Evolutionary conservation across 2,797 vertebrate genomes (phyloP).

Genomic region (Potorous gilbertii): DNA sequence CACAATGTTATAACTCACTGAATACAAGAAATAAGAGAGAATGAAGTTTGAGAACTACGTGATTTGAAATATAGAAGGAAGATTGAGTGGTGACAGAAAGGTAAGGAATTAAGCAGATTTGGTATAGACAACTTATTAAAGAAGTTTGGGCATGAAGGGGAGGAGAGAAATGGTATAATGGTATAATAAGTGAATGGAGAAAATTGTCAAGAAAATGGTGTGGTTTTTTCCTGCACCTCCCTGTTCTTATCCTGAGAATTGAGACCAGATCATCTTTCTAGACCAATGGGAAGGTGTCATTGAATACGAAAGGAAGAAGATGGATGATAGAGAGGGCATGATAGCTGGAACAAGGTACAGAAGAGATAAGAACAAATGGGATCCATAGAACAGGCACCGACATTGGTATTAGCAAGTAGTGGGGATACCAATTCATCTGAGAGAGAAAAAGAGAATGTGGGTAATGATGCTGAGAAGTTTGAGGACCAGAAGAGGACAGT

Average conservation of each 20-base stretch:
- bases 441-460: background rate
- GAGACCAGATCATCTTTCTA: background rate
- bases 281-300: background rate
- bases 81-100: background rate
- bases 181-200: background rate
- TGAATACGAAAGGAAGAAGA: background rate
- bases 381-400: background rate
- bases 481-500: background rate
- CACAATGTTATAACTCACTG: background rate
- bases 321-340: background rate
- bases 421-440: background rate
- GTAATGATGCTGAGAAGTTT: background rate
- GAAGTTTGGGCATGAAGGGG: background rate
- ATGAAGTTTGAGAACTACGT: background rate
- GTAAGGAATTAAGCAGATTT: background rate
- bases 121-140: background rate
- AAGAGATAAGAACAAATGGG: background rate
- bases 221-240: too few relatives aligned
- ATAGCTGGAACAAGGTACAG: background rate
- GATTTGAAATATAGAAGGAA: background rate
- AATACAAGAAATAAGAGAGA: background rate
- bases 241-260: background rate
- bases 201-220: background rate
- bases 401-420: background rate
- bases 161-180: background rate